A percentile compares a stretch with the other conserved stretches of the same genome.
Conservation (phyloP, 2,797 vertebrate species). For the Mustela erminea region DNA sequence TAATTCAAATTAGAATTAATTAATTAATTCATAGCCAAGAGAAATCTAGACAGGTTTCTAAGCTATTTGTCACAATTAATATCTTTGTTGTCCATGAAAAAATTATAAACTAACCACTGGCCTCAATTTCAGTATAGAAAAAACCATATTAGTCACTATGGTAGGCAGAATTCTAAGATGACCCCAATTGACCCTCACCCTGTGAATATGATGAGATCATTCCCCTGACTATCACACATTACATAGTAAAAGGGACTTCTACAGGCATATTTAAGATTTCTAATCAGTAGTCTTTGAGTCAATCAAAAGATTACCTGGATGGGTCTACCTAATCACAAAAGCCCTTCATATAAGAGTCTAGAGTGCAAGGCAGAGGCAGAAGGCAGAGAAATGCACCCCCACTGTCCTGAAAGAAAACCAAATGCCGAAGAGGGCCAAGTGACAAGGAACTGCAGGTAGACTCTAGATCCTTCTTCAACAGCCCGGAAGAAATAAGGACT, state of each 20-base stretch:
- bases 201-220: background rate
- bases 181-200: background rate
- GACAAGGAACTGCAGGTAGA: background rate
- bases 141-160: background rate
- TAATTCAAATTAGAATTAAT: background rate
- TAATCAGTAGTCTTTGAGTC: background rate
- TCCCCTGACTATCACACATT: background rate
- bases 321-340: background rate
- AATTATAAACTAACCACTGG: background rate
- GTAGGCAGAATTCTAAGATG: background rate
- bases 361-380: background rate
- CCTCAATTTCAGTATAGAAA: constrained; percentile 31
- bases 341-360: background rate
- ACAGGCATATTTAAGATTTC: background rate
- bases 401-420: background rate
- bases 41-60: constrained; percentile 41
- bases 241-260: background rate
- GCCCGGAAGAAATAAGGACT: background rate
- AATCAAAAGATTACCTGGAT: constrained; percentile 11
- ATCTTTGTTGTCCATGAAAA: background rate
- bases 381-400: background rate
- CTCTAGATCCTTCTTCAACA: background rate
- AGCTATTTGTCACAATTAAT: background rate
- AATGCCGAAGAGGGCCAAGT: background rate
- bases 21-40: background rate